phyloP scores from a whole-genome alignment of 2,888 invertebrate genomes.

The Marronus borbonicus region DNA sequence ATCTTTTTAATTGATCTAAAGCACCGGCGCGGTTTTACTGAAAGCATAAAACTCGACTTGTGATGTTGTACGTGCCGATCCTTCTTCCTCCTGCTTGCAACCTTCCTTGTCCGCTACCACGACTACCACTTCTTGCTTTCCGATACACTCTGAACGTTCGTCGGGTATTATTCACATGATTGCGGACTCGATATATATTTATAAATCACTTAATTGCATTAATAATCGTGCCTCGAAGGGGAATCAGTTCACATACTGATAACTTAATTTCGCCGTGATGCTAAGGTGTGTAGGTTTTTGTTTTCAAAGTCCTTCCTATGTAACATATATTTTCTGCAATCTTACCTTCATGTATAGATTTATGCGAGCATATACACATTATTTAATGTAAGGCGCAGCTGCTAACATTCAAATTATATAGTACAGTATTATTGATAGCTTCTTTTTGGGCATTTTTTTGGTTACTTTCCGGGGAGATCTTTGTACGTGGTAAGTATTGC shows the following conservation, averaged over 20 bases:
- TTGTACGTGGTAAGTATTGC: too few relatives aligned
- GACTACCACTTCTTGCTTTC: slow-evolving; percentile 35
- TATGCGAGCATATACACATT: background rate
- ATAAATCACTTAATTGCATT: slow-evolving; percentile 52
- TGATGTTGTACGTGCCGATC: background rate
- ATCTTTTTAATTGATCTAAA: slow-evolving; percentile 52
- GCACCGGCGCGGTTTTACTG: slow-evolving; percentile 46
- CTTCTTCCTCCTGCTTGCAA: slow-evolving; percentile 1
- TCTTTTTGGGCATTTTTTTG: background rate
- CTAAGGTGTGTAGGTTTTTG: slow-evolving; percentile 25
- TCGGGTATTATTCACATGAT: slow-evolving; percentile 38
- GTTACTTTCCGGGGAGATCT: background rate
- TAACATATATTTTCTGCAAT: slow-evolving; percentile 4
- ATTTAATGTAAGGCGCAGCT: background rate
- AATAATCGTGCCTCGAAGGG: slow-evolving; percentile 46
- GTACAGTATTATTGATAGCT: background rate
- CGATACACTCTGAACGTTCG: slow-evolving; percentile 8
- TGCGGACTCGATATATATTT: slow-evolving; percentile 48
- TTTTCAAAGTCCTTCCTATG: slow-evolving; percentile 20
- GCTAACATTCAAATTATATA: background rate
- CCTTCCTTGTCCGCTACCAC: slow-evolving; percentile 36
- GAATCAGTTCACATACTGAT: slow-evolving; percentile 46
- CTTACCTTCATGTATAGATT: background rate
- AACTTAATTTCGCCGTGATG: slow-evolving; percentile 44
- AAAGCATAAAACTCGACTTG: slow-evolving; percentile 35